Percentiles rank a stretch among this genome's conserved stretches.
Evolutionary conservation across 2,888 invertebrate species (phyloP).

Genomic region (Pandemis cinnamomeana): DNA sequence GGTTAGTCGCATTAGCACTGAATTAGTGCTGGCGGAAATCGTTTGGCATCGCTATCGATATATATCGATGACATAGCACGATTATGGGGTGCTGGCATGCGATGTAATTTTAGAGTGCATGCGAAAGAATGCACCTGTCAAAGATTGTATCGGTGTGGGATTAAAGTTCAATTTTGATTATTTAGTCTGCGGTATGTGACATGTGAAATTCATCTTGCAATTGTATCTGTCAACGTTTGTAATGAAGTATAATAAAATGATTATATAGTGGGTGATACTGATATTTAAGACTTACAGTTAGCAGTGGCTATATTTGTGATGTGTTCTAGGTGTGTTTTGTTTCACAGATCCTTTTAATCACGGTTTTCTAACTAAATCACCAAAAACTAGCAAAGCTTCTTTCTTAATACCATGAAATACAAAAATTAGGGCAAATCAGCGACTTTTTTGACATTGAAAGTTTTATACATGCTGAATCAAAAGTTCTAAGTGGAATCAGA

Average conservation of each 20-base stretch:
- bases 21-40: slow-evolving; percentile 34
- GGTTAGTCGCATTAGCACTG: slow-evolving; percentile 27
- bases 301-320: background rate
- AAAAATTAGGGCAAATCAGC: no score
- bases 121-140: slow-evolving; percentile 1
- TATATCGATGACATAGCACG: slow-evolving; percentile 4
- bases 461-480: no score
- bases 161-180: background rate
- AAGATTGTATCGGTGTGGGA: background rate
- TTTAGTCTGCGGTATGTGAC: background rate
- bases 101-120: slow-evolving; percentile 27
- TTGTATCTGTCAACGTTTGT: background rate
- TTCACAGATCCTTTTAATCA: background rate
- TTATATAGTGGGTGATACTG: background rate
- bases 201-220: background rate
- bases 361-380: no score
- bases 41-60: slow-evolving; percentile 14
- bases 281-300: background rate
- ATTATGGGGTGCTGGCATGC: slow-evolving; percentile 35
- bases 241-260: background rate
- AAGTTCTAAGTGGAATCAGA: no score
- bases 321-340: background rate
- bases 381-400: no score
- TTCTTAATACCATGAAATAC: no score
- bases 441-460: no score